A percentile compares a stretch with the other conserved stretches of the same genome.
Conservation (phyloP, 2,888 invertebrate genomes). For the Boloria selene region DNA sequence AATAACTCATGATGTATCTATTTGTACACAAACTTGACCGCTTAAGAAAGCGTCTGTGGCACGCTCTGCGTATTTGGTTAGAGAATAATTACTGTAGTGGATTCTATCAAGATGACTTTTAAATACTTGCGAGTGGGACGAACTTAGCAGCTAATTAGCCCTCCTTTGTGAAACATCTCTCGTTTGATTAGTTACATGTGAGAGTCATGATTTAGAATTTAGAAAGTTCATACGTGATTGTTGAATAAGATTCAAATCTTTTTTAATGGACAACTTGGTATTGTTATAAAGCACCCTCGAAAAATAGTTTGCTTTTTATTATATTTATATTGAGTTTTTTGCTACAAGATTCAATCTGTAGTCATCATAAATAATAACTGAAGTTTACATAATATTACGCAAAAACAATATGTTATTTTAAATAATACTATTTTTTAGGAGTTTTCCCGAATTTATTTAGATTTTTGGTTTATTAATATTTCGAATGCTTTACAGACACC, state of each 20-base stretch:
- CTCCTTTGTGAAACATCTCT: conserved; percentile 33
- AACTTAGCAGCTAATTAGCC: conserved; percentile 40
- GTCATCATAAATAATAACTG: too few relatives aligned
- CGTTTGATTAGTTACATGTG: conserved; percentile 34
- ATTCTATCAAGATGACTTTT: conserved; percentile 34
- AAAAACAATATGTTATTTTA: too few relatives aligned
- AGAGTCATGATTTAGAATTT: conserved; percentile 19
- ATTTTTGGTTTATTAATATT: too few relatives aligned
- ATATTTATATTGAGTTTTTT: too few relatives aligned
- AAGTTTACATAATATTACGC: too few relatives aligned
- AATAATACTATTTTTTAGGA: too few relatives aligned
- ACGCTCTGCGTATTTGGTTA: not conserved
- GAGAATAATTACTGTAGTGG: conserved; percentile 12
- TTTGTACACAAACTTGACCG: not conserved
- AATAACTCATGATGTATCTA: not conserved
- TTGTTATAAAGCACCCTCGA: not conserved
- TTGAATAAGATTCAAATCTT: not conserved
- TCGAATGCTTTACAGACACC: too few relatives aligned
- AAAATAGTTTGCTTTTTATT: too few relatives aligned
- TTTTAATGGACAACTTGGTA: not conserved
- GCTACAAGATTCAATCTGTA: too few relatives aligned
- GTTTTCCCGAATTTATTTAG: too few relatives aligned
- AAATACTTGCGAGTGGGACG: conserved; percentile 27
- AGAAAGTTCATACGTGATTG: conserved; percentile 1
- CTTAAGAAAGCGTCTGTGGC: not conserved